Base-by-base conservation (phyloP, 2,888 invertebrate species). In the Andrena camellia region DNA sequence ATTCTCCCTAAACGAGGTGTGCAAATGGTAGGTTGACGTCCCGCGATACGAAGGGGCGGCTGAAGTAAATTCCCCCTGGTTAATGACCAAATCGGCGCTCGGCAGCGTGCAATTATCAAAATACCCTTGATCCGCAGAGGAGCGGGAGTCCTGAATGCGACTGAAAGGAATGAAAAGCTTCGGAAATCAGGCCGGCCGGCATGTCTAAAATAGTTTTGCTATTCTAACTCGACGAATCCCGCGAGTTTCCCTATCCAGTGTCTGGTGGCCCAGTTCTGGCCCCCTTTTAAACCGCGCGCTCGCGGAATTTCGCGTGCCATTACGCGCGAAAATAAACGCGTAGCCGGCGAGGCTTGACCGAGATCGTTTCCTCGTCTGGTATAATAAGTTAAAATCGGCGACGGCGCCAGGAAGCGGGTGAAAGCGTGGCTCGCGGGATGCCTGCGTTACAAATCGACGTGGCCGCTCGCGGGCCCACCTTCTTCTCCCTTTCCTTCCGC, bases 31-130 rank as follows among this genome's bases (percentile, higher is more conserved):
- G 72, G 70, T 50, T 59, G 77, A 73, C 81, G 33, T 73, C 60
- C 63, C 73, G 59, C 73, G 66, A 73, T 81, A 74, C 57, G 13
- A 48, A 42, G 31, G 48, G 20, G 23, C 63, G 23, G 20, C 48
- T 33, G 35, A 83, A 88, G 85, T 88, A 86, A 87, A 67, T 71
- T 71, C 83, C 80, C 81, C 85, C 81, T 71, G 75, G 35, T 26
- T 62, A 85, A 83, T 86, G 86, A 68, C 72, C 60, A 67, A 78
- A 88, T 87, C 57, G 26, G 20, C 26, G 23, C 20, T 54, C 13
- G 57, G 42, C 23, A 23, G 23, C 57, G 23, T 23, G 23, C 57
- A 57, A 23, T 23, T 23, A 57, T 57, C 57, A 57, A 10, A 57
- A 20, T 57, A 57, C 23, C 57, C 23, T 26, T 26, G 10, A 8